phyloP scores from a whole-genome alignment of 2,113 vertebrate genomes.

The Grantiella picta region DNA sequence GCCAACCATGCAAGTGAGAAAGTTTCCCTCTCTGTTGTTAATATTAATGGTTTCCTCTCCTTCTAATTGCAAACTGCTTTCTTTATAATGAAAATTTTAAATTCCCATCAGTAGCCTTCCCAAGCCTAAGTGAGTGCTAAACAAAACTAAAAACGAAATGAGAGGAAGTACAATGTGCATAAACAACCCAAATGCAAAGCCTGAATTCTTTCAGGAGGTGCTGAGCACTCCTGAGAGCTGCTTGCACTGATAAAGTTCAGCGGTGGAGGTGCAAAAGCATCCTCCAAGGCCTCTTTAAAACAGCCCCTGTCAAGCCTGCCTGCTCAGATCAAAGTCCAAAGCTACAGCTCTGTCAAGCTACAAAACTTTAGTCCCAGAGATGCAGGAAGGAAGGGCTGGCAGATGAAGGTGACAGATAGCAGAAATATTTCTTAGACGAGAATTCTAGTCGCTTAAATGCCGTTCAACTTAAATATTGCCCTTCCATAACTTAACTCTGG shows the following conservation, averaged over 20 bases:
- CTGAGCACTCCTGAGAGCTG: background rate
- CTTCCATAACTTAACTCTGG: background rate
- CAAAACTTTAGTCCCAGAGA: background rate
- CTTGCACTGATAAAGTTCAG: background rate
- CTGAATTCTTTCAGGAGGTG: background rate
- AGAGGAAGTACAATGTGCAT: background rate
- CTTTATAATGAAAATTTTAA: background rate
- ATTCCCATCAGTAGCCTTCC: conserved; percentile 9
- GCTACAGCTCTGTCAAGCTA: background rate
- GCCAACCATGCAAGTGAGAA: background rate
- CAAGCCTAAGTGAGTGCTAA: background rate
- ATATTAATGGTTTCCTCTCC: background rate
- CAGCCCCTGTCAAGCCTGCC: background rate
- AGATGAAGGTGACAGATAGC: background rate
- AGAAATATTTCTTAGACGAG: background rate
- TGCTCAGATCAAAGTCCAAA: background rate
- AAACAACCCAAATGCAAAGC: background rate
- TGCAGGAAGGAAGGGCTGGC: conserved; percentile 10
- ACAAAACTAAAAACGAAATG: background rate
- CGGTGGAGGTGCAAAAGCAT: background rate
- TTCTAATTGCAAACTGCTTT: background rate
- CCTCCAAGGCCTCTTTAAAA: background rate
- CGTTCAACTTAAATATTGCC: background rate
- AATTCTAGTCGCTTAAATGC: background rate
- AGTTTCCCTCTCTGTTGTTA: background rate